phyloP scores from a whole-genome alignment of 2,888 invertebrate species.

The Netelia fuscicornis region DNA sequence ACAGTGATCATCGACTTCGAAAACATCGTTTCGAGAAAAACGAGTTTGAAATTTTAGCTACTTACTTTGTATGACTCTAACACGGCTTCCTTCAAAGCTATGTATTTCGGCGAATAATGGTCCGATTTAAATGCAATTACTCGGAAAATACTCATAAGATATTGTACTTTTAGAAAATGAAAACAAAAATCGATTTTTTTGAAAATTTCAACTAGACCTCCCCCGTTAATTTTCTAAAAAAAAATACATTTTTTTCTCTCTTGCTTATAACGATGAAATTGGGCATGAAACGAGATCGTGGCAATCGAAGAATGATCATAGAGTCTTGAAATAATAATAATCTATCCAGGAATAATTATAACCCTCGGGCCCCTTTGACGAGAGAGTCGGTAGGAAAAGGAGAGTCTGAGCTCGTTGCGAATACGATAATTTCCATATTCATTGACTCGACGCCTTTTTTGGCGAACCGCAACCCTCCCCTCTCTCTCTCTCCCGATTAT shows the following conservation, averaged over 20 bases:
- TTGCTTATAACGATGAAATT: conserved; percentile 17
- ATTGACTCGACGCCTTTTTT: conserved; percentile 50
- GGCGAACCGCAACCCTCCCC: background rate
- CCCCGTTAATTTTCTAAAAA: background rate
- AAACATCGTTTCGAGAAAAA: too few species aligned
- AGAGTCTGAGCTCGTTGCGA: background rate
- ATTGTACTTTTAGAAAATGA: too few species aligned
- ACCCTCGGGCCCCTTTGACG: background rate
- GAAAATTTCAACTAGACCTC: too few species aligned
- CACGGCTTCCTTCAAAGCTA: too few species aligned
- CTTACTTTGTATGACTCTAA: too few species aligned
- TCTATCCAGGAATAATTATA: conserved; percentile 8
- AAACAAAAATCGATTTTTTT: too few species aligned
- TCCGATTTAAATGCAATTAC: too few species aligned
- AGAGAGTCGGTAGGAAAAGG: conserved; percentile 12
- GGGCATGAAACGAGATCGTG: conserved; percentile 44
- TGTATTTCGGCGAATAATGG: too few species aligned
- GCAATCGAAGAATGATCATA: conserved; percentile 40
- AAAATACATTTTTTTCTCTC: too few species aligned
- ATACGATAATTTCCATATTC: conserved; percentile 51
- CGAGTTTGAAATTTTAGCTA: too few species aligned
- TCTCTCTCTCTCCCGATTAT: background rate
- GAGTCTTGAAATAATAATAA: background rate
- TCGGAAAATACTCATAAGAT: too few species aligned
- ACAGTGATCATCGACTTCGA: too few species aligned